phyloP scores from a whole-genome alignment of 2,888 invertebrate genomes.

The Hypercompe scribonia region DNA sequence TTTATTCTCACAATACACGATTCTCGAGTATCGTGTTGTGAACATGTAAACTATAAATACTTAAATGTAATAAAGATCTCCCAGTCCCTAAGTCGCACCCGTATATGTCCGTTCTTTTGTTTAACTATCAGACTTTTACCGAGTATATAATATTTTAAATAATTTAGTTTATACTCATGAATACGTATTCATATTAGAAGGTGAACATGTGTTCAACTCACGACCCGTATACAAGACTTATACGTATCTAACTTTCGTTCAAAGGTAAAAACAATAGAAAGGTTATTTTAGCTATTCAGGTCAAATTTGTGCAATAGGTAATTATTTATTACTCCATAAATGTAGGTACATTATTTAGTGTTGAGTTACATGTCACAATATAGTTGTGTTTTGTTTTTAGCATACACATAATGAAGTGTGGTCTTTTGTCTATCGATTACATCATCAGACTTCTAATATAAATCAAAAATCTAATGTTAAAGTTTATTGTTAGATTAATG shows the following conservation, averaged over 20 bases:
- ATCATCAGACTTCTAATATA: neutral
- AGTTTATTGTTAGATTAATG: neutral
- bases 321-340: neutral
- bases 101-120: too few species aligned
- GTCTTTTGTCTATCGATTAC: neutral
- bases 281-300: neutral
- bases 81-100: too few species aligned
- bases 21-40: too few species aligned
- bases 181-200: too few species aligned
- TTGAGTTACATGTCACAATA: neutral
- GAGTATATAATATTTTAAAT: neutral
- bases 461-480: neutral
- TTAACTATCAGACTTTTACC: neutral
- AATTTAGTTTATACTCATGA: neutral
- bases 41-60: too few species aligned
- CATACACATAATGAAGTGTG: neutral
- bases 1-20: too few species aligned
- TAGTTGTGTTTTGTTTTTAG: neutral
- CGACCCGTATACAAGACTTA: neutral
- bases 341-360: neutral
- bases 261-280: slow-evolving; percentile 1
- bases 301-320: neutral
- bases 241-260: slow-evolving; percentile 1
- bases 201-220: neutral
- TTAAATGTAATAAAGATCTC: too few species aligned